Evolutionary conservation across 2,113 vertebrate genomes (phyloP).

Genomic region (Jaculus jaculus): DNA sequence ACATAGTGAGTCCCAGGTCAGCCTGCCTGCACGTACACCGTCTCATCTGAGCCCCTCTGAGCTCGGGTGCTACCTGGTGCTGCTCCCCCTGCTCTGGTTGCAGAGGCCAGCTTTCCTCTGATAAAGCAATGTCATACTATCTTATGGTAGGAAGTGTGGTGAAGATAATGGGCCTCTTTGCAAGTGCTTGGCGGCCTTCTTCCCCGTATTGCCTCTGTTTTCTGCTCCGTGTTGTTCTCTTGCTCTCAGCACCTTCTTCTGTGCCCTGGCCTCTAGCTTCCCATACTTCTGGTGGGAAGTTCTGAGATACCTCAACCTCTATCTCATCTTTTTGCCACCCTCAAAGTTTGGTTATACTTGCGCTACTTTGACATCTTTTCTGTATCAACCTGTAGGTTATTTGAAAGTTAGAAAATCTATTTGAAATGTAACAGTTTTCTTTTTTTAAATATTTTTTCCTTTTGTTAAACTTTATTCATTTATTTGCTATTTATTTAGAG

Average conservation of each 20-base stretch:
- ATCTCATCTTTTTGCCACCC: not conserved
- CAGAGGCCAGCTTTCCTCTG: not conserved
- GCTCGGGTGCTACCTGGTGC: not conserved
- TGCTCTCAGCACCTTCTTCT: not conserved
- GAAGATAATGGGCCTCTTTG: not conserved
- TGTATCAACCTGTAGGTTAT: not conserved
- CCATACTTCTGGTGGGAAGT: not conserved
- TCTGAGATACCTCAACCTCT: not conserved
- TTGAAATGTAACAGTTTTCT: not conserved
- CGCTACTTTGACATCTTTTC: constrained; percentile 27
- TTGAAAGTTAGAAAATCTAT: constrained; percentile 1
- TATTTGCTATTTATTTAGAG: too few relatives aligned
- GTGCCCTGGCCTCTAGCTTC: not conserved
- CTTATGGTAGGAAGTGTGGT: not conserved
- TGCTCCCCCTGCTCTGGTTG: not conserved
- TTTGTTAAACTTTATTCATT: too few relatives aligned
- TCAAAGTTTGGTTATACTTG: constrained; percentile 25
- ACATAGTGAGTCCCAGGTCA: too few relatives aligned
- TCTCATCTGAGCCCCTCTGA: not conserved
- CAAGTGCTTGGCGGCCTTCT: not conserved
- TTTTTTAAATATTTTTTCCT: too few relatives aligned
- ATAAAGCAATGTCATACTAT: not conserved
- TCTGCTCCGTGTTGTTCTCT: not conserved
- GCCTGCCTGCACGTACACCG: not conserved
- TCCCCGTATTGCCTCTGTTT: not conserved